Conservation (phyloP, 2,888 invertebrate species). For the Trissonchulus sp. region DNA sequence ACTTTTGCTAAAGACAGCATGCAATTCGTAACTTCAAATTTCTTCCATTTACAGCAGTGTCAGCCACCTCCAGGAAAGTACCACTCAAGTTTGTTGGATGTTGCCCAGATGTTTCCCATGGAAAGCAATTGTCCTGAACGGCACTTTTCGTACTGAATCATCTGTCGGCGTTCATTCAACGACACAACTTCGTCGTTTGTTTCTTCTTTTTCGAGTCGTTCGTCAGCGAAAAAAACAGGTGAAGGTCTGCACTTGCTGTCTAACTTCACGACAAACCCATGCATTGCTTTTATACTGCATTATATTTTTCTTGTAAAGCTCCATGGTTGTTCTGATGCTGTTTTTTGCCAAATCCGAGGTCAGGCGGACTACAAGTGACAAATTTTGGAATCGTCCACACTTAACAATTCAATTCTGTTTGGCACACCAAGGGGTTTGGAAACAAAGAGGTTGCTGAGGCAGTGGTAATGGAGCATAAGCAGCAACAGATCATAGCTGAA, state of each 20-base stretch:
- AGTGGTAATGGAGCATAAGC: too few species aligned
- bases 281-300: conserved; percentile 1
- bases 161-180: conserved; percentile 9
- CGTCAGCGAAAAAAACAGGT: conserved; percentile 5
- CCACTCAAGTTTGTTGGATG: neutral
- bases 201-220: neutral
- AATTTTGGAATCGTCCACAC: too few species aligned
- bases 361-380: too few species aligned
- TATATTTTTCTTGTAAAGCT: neutral
- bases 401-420: too few species aligned
- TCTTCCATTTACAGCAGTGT: neutral
- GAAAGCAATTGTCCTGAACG: neutral
- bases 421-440: too few species aligned
- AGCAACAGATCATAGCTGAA: too few species aligned
- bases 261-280: neutral
- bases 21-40: conserved; percentile 1
- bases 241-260: neutral
- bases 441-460: too few species aligned
- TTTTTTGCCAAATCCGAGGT: too few species aligned
- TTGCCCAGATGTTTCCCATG: neutral
- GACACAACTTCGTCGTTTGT: neutral
- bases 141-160: neutral
- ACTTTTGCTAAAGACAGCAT: neutral
- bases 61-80: neutral
- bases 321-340: too few species aligned